Evolutionary conservation across 2,113 vertebrate genomes (phyloP).

Genomic region (Oryctolagus cuniculus): DNA sequence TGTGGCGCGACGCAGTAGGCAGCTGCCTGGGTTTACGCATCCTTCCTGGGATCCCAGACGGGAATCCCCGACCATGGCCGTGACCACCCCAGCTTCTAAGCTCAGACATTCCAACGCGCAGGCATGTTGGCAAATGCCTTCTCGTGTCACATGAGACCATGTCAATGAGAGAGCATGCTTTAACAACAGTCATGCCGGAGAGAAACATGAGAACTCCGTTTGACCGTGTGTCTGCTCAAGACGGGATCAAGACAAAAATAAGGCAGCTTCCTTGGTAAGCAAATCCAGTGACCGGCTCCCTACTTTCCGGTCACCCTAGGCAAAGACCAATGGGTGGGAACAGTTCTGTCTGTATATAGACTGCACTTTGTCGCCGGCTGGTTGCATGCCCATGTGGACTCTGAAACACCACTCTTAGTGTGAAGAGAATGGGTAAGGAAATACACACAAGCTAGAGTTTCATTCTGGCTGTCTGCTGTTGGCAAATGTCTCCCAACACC

Average conservation of each 20-base stretch:
- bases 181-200: background rate
- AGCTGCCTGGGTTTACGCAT: constrained; percentile 57
- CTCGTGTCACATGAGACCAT: constrained; percentile 20
- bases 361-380: background rate
- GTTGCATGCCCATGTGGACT: background rate
- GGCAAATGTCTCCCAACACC: background rate
- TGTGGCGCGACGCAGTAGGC: constrained; percentile 42
- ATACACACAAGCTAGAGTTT: background rate
- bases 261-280: background rate
- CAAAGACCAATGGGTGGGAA: background rate
- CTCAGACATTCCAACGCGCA: constrained; percentile 7
- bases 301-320: background rate
- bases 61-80: constrained; percentile 51
- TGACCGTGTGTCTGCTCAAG: background rate
- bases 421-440: background rate
- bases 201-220: constrained; percentile 35
- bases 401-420: background rate
- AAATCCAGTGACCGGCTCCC: background rate
- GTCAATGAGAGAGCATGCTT: constrained; percentile 26
- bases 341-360: background rate
- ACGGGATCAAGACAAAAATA: background rate
- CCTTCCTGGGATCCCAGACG: background rate
- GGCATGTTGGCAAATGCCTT: constrained; percentile 57
- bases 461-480: background rate
- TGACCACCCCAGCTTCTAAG: constrained; percentile 25